Percentiles rank a stretch among this genome's conserved stretches.
Evolutionary conservation across 2,113 vertebrate species (phyloP).

Genomic region (Amia ocellicauda): DNA sequence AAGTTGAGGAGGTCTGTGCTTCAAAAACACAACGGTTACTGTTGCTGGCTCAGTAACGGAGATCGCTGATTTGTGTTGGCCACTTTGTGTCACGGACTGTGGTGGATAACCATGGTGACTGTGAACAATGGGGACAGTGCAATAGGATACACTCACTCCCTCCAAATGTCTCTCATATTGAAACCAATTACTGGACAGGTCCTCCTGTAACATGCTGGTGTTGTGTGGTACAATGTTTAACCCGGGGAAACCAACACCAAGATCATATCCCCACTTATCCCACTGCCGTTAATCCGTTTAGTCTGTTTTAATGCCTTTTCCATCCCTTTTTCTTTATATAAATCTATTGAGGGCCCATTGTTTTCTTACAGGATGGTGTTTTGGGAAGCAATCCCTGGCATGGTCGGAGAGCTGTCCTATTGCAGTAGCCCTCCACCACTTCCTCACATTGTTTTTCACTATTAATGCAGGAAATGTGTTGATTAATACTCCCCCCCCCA

Average conservation of each 20-base stretch:
- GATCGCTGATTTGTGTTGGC: no score
- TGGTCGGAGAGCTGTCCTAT: conserved; percentile 7
- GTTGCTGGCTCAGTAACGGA: no score
- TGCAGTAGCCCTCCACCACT: conserved; percentile 35
- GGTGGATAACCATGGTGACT: no score
- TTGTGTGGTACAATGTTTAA: not conserved
- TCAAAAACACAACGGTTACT: no score
- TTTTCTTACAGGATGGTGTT: conserved; percentile 12
- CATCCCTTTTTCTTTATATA: conserved; percentile 22
- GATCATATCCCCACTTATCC: conserved; percentile 22
- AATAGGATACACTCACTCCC: no score
- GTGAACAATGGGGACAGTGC: no score
- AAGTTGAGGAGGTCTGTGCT: no score
- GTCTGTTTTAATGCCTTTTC: conserved; percentile 45
- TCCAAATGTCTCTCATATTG: no score
- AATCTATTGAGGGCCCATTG: conserved; percentile 14
- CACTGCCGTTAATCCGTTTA: conserved; percentile 28
- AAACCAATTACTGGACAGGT: no score
- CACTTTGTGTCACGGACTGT: no score
- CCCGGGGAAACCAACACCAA: not conserved
- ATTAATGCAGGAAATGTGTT: conserved; percentile 54
- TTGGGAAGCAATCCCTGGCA: conserved; percentile 20
- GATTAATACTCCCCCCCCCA: conserved; percentile 38
- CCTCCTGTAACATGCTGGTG: no score
- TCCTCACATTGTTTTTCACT: conserved; percentile 58